These are phyloP conservation scores for Emmelina monodactyla DNA, from an alignment of 2,888 invertebrate genomes.

Conservation along the genomic window DNA sequence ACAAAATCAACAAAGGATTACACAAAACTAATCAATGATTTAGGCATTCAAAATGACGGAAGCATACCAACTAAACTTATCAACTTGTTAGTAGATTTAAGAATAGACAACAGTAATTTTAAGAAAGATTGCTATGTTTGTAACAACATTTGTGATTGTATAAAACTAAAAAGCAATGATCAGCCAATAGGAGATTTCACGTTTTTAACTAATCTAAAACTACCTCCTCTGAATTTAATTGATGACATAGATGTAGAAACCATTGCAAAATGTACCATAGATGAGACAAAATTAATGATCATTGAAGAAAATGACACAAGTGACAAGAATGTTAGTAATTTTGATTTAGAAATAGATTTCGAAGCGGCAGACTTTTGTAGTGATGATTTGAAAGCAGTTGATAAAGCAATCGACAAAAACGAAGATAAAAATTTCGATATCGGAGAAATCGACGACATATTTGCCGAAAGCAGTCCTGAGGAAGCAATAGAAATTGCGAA, in stretches of 20 bases:
- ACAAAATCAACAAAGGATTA: conserved; percentile 55
- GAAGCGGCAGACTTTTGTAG: conserved; percentile 16
- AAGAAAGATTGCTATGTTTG: conserved; percentile 47
- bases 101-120: conserved; percentile 33
- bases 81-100: conserved; percentile 53
- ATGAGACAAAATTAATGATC: conserved; percentile 10
- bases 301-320: conserved; percentile 6
- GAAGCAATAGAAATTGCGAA: conserved; percentile 18
- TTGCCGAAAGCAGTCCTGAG: conserved; percentile 36
- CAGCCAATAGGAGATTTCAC: conserved; percentile 18
- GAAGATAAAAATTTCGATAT: conserved; percentile 42
- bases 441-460: conserved; percentile 45
- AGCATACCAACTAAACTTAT: conserved; percentile 38
- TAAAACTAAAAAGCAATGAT: conserved; percentile 20
- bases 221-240: conserved; percentile 40
- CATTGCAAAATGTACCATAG: conserved; percentile 26
- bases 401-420: conserved; percentile 12
- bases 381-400: conserved; percentile 12
- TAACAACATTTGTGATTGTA: conserved; percentile 45
- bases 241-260: conserved; percentile 32
- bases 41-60: conserved; percentile 39
- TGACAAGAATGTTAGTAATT: conserved; percentile 16
- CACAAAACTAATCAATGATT: conserved; percentile 45
- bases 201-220: conserved; percentile 23
- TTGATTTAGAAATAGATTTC: conserved; percentile 22